Evolutionary conservation across 1,140 invertebrate species (phyloP), one percentile per base, ranked within the genome.

Genomic region (Diorhabda elongata): DNA sequence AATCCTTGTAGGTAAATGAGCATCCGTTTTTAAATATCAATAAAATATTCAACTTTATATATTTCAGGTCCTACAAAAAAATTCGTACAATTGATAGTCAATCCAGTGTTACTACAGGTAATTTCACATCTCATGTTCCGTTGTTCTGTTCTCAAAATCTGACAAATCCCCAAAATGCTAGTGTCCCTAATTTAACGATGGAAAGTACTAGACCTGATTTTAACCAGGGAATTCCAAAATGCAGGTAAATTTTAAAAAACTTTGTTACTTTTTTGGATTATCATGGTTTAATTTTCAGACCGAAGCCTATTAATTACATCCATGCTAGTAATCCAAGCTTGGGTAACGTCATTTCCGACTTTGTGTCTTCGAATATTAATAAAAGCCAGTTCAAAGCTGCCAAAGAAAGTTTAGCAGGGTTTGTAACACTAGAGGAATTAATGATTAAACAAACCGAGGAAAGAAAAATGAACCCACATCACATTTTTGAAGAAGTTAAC

Each of bases 381-480:
- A 72, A 62, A 73, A 74, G 68, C 68, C 70, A 66, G 52, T 71
- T 60, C 59, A 74, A 76, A 68, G 71, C 73, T 9, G 70, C 61
- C 43, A 74, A 68, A 52, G 80, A 80, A 41, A 78, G 74, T 73
- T 74, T 79, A 44, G 74, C 74, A 65, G 83, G 85, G 9, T 86
- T 86, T 74, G 82, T 88, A 2, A 92, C 90, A 1, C 81, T 92
- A 4, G 89, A 92, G 81, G 88, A 91, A 79, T 85, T 92, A 73
- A 91, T 92, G 89, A 81, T 90, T 58, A 84, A 87, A 67, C 87
- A 90, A 73, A 89, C 89, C 75, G 89, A 91, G 80, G 89, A 91
- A 77, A 83, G 87, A n/a, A 80, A 76, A 60, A 61, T 74, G 42
- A 79, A 80, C 75, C 76, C 77, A 4, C 72, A 77, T 69, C 63